Base-by-base conservation (phyloP, 2,113 vertebrate genomes). In the Bungarus multicinctus region DNA sequence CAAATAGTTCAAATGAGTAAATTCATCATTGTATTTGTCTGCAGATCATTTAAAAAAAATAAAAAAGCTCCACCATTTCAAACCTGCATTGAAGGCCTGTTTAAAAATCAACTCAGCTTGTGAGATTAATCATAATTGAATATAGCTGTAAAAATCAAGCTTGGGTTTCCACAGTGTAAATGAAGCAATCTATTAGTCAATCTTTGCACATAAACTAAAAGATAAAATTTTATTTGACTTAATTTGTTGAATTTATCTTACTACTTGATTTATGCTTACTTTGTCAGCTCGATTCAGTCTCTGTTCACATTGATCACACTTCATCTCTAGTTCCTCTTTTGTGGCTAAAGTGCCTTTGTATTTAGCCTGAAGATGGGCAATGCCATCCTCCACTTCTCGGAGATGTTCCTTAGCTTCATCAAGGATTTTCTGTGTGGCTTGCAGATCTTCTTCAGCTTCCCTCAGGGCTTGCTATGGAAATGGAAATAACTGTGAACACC, bases 401-500 rank as follows among this genome's bases (percentile, higher is more conserved):
- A 99, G 97, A 92, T 95, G 96, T 3, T 94, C 93, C 93, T 98
- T 99, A 0, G 98, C 98, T 89, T 98, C 97, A 2, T 98, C 98
- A 89, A 99, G 96, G 93, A 98, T 95, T 88, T 10, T 52, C 94
- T 99, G 98, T 3, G 98, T 99, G 25, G 93, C 96, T 0, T 93
- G 98, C 95, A 99, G 97, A 94, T 99, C 99, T 0, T 98, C 98
- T 96, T 98, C 98, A 93, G 98, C 98, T 93, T 98, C 98, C 60
- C 57, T 54, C 50, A 98, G 97, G 54, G 98, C 98, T 98, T 96
- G 95, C 99, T 99, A 93, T 1, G 14, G 52, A 85, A 95, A 89
- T 22, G 64, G 57, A 53, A 89, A 94, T 16, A 1, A 11, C 91
- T 23, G 90, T 92, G 69, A 86, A 22, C 0, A 20, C 8, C 34